phyloP scores from a whole-genome alignment of 2,113 vertebrate species.

The Uropsilus gracilis region DNA sequence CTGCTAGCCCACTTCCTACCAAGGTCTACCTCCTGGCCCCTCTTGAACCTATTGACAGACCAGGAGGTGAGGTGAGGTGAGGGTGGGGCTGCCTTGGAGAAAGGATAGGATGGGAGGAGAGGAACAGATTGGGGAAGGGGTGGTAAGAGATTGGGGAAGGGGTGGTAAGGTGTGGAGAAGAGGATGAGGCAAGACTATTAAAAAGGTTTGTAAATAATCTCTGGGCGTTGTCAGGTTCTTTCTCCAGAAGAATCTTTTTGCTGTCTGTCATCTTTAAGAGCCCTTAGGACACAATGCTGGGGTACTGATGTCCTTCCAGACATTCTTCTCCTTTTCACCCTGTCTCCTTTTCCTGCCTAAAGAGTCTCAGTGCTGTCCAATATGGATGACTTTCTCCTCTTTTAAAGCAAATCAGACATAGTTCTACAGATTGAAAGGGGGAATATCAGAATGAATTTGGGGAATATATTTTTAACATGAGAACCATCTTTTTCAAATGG shows the following conservation, averaged over 20 bases:
- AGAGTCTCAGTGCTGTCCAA: neutral
- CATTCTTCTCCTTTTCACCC: neutral
- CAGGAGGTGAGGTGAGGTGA: neutral
- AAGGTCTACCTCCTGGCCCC: neutral
- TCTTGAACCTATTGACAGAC: neutral
- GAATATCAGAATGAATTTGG: neutral
- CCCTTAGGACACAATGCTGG: neutral
- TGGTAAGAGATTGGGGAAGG: neutral
- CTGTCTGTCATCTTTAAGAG: slow-evolving; percentile 30
- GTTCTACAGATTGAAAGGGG: neutral
- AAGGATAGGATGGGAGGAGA: slow-evolving; percentile 70
- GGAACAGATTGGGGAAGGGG: neutral
- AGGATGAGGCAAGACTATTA: slow-evolving; percentile 67
- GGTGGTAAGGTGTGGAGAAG: slow-evolving; percentile 12
- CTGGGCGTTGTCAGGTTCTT: neutral
- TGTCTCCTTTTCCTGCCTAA: too few species aligned
- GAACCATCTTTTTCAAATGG: neutral
- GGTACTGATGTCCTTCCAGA: neutral
- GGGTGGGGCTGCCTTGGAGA: slow-evolving; percentile 1
- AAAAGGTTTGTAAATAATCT: slow-evolving; percentile 73
- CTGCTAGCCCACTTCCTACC: neutral
- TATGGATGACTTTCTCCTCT: neutral
- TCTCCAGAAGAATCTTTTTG: slow-evolving; percentile 48
- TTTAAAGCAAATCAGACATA: neutral
- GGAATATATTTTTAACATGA: slow-evolving; percentile 9